Evolutionary conservation across 1,140 invertebrate genomes (phyloP), one percentile per base, ranked within the genome.

Genomic region (Drosophila teissieri): DNA sequence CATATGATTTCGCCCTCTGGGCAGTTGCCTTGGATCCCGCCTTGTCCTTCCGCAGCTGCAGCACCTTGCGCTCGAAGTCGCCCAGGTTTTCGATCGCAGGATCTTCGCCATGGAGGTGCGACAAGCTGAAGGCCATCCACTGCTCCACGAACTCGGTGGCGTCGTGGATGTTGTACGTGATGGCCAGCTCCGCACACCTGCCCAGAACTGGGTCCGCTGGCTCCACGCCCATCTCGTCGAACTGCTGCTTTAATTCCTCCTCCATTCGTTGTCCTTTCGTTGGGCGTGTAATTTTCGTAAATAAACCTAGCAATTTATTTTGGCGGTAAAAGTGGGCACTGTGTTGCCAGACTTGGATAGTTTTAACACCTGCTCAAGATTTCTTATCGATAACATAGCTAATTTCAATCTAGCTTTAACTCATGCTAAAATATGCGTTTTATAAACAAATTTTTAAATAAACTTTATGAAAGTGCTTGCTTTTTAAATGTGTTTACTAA

Each of bases 61-160:
- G 93, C 92, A 95, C 94, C 92, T 94, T 95, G 72, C 94, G 93
- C 74, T 94, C 94, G 77, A 95, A 93, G 78, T 93, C 91, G 55
- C 93, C 92, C 34, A 95, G 92, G 78, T 93, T 92, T 22, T 94
- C 93, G 17, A 93, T 55, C 49, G 93, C 94, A 17, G 95, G 95
- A 27, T 94, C 91, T 0, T 93, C 93, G 15, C 94, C 94, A 60
- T 94, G 93, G 57, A 94, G 92, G 84, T 94, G 84, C 12, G 95
- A 95, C 58, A 95, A 91, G 74, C 94, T 94, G 73, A 94, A 95
- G 12, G 95, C 95, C 93, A 94, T 94, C 95, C 95, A 95, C 92
- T 94, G 93, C 80, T 95, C 95, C 57, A 94, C 94, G 74, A 95
- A 94, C 82, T 94, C 94, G 85, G 95, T 94, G 52, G 95, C 94